phyloP scores from a whole-genome alignment of 2,888 invertebrate species.

The Drosophila multiciliata region DNA sequence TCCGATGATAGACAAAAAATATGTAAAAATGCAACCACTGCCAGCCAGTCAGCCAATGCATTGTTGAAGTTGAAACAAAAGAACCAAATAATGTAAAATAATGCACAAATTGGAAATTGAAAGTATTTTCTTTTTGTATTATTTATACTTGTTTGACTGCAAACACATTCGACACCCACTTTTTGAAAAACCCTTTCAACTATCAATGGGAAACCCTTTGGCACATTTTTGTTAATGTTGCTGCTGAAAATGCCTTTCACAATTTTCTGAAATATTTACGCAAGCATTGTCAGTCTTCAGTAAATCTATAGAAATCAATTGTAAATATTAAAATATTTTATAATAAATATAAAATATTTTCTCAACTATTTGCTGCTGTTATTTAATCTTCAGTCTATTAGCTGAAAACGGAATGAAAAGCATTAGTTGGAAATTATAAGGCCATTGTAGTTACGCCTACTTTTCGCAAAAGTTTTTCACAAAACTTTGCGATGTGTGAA shows the following conservation, averaged over 20 bases:
- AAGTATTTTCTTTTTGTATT: conserved; percentile 36
- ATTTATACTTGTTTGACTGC: conserved; percentile 16
- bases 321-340: background rate
- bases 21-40: conserved; percentile 26
- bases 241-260: conserved; percentile 27
- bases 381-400: conserved; percentile 44
- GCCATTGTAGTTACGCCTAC: conserved; percentile 51
- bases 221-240: conserved; percentile 2
- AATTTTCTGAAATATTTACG: conserved; percentile 51
- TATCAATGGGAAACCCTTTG: conserved; percentile 38
- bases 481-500: conserved; percentile 52
- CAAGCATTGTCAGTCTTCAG: conserved; percentile 33
- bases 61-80: conserved; percentile 39
- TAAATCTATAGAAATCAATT: background rate
- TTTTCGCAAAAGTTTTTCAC: conserved; percentile 41
- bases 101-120: conserved; percentile 49
- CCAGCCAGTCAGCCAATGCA: conserved; percentile 23
- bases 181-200: conserved; percentile 32
- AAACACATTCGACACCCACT: conserved; percentile 43
- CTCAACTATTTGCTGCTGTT: conserved; percentile 17
- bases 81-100: conserved; percentile 61
- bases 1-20: conserved; percentile 8
- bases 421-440: conserved; percentile 68
- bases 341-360: background rate
- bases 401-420: conserved; percentile 55